phyloP scores from a whole-genome alignment of 2,797 vertebrate species.

The Arnoldichthys spilopterus region DNA sequence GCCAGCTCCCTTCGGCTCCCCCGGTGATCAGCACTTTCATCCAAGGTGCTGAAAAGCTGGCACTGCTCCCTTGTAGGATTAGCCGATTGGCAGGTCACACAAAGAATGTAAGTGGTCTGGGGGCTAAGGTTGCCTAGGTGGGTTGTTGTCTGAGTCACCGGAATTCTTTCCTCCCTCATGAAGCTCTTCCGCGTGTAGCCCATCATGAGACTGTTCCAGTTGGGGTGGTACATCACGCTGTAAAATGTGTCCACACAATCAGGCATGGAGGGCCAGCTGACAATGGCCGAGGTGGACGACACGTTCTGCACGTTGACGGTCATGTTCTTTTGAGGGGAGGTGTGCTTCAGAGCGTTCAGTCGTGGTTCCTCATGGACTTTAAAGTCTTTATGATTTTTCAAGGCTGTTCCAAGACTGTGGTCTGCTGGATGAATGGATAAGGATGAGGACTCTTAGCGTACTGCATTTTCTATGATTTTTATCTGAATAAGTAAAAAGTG shows the following conservation, averaged over 20 bases:
- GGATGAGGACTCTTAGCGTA: not conserved
- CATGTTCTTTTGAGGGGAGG: conserved; percentile 68
- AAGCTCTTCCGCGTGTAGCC: conserved; percentile 85
- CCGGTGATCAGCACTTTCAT: conserved; percentile 62
- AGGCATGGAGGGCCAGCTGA: conserved; percentile 82
- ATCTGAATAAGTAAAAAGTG: not conserved
- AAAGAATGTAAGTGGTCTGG: conserved; percentile 85
- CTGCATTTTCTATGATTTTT: not conserved
- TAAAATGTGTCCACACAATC: conserved; percentile 86
- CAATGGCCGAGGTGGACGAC: conserved; percentile 80
- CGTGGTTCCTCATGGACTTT: not conserved
- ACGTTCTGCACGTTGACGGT: conserved; percentile 82
- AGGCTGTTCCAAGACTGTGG: not conserved
- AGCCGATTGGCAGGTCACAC: conserved; percentile 87
- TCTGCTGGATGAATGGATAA: conserved; percentile 15
- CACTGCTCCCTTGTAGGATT: conserved; percentile 86
- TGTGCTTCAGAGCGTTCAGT: not conserved
- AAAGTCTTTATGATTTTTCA: not conserved
- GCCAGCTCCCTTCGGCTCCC: conserved; percentile 83
- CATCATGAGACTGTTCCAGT: conserved; percentile 85
- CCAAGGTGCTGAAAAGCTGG: conserved; percentile 83
- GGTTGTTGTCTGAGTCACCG: conserved; percentile 81
- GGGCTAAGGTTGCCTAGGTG: conserved; percentile 84
- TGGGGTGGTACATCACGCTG: conserved; percentile 89
- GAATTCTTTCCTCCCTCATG: conserved; percentile 85